A percentile compares a stretch with the other conserved stretches of the same genome.
phyloP scores from a whole-genome alignment of 1,140 invertebrate genomes.

The Eumeta japonica region DNA sequence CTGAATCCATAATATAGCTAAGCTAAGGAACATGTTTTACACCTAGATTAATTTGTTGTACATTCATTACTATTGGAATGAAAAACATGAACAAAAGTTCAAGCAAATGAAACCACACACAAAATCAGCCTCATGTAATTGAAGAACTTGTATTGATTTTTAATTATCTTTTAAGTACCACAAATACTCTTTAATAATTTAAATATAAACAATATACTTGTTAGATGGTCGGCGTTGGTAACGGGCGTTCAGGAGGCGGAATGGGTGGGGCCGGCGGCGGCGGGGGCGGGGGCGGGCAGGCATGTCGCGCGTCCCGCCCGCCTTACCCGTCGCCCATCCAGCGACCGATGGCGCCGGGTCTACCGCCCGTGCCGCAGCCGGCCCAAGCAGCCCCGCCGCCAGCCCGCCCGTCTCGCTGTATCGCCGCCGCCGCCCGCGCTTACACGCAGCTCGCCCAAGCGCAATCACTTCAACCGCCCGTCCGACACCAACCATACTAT shows the following conservation, averaged over 20 bases:
- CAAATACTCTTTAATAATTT: no score
- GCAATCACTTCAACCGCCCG: slow-evolving; percentile 34
- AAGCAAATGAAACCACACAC: no score
- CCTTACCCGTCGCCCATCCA: slow-evolving; percentile 53
- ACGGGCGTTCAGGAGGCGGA: slow-evolving; percentile 8
- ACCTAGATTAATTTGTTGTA: no score
- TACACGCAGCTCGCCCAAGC: slow-evolving; percentile 12
- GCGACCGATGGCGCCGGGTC: slow-evolving; percentile 38
- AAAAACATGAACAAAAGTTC: no score
- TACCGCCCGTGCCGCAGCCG: slow-evolving; percentile 28
- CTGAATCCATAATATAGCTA: no score
- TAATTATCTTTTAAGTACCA: no score
- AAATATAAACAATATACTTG: slow-evolving; percentile 8
- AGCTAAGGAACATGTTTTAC: no score
- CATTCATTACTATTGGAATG: no score
- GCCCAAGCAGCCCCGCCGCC: slow-evolving; percentile 22
- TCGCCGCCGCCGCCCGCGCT: slow-evolving; percentile 22
- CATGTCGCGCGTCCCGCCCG: slow-evolving; percentile 32
- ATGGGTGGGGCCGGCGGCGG: slow-evolving; percentile 27
- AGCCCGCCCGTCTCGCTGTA: slow-evolving; percentile 9
- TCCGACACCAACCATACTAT: no score
- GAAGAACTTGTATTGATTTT: no score
- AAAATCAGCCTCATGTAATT: no score
- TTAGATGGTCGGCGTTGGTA: slow-evolving; percentile 22
- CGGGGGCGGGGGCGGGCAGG: slow-evolving; percentile 24